These are phyloP conservation scores for Eriocheir sinensis DNA, from an alignment of 1,140 invertebrate species.

Conservation along the genomic window DNA sequence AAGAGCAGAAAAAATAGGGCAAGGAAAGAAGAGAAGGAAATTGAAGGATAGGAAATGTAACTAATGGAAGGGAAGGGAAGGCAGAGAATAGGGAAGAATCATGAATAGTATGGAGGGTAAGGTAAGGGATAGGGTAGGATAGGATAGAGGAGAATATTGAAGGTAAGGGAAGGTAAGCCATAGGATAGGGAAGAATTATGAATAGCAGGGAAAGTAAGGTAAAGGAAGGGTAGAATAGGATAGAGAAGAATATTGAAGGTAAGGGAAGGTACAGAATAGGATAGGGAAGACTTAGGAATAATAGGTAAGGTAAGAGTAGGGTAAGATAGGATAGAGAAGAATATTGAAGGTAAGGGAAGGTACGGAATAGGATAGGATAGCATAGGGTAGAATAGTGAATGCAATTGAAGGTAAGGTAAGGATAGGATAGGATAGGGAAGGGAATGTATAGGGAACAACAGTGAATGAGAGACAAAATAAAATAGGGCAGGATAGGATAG, in stretches of 20 bases:
- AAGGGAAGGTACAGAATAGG: neutral
- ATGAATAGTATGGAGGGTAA: neutral
- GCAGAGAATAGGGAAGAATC: neutral
- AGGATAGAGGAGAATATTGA: neutral
- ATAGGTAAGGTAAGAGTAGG: neutral
- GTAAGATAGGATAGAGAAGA: neutral
- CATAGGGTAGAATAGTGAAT: too few relatives aligned
- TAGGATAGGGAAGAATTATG: neutral
- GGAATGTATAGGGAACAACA: neutral
- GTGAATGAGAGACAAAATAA: neutral
- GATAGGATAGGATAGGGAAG: neutral
- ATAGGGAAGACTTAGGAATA: neutral
- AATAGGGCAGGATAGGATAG: neutral
- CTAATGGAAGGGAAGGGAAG: neutral
- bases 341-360: neutral
- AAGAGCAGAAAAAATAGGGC: too few relatives aligned
- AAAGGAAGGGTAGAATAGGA: too few relatives aligned
- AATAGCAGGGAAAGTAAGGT: too few relatives aligned
- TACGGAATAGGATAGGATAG: neutral
- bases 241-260: neutral
- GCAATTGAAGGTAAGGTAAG: neutral
- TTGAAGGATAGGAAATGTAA: too few relatives aligned
- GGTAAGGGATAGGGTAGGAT: neutral
- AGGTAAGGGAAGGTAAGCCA: conserved; percentile 2
- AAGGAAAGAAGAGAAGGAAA: too few relatives aligned